phyloP scores from a whole-genome alignment of 1,140 invertebrate species.

The Antheraea pernyi region DNA sequence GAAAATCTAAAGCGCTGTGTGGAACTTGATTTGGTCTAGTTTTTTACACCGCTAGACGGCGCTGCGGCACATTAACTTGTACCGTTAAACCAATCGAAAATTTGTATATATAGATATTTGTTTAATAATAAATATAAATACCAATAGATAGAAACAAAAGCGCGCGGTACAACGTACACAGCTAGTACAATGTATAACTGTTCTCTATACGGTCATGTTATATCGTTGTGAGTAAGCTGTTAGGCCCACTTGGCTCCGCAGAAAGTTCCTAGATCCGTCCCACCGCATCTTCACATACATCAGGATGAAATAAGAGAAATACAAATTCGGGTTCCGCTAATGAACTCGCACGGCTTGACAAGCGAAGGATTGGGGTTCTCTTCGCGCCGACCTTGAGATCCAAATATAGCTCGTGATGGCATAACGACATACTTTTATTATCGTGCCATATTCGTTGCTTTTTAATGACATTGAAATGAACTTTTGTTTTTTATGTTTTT shows the following conservation, averaged over 20 bases:
- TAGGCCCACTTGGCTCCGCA: not conserved
- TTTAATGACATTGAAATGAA: not conserved
- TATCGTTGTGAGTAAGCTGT: not conserved
- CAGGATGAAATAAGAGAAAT: not conserved
- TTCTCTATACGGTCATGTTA: too few species aligned
- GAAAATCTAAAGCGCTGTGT: too few species aligned
- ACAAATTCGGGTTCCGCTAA: conserved; percentile 4
- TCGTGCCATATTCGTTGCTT: not conserved
- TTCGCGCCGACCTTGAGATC: conserved; percentile 5
- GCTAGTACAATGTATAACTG: too few species aligned
- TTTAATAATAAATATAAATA: too few species aligned
- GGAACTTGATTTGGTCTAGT: too few species aligned
- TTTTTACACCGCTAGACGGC: too few species aligned
- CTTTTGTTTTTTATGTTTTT: not conserved
- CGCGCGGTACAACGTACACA: too few species aligned
- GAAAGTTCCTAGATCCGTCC: not conserved
- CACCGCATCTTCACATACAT: not conserved
- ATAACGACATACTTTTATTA: conserved; percentile 9
- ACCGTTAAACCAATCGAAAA: too few species aligned
- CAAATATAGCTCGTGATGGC: conserved; percentile 12
- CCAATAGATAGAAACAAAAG: too few species aligned
- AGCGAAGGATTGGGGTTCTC: not conserved
- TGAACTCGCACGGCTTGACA: conserved; percentile 12
- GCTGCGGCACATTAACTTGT: too few species aligned
- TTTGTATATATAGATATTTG: too few species aligned